Conservation (phyloP, 1,140 invertebrate species). For the Bombus soroeensis region DNA sequence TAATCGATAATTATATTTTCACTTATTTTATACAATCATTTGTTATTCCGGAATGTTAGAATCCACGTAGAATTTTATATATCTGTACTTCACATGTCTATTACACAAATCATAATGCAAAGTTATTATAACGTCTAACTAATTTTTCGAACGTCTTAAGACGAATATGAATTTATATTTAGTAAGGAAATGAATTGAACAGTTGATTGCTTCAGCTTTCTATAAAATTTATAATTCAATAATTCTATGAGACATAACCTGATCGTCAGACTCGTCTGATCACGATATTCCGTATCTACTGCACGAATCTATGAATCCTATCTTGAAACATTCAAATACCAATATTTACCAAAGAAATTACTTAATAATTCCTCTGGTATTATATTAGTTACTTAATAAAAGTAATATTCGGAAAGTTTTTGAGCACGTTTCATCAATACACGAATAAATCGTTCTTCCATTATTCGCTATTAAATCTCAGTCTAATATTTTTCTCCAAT, state of each 20-base stretch:
- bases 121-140: too few relatives aligned
- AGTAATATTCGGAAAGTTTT: neutral
- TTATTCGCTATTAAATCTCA: too few relatives aligned
- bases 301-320: neutral
- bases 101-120: too few relatives aligned
- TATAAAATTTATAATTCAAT: neutral
- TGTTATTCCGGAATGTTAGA: too few relatives aligned
- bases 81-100: too few relatives aligned
- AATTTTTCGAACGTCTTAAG: too few relatives aligned
- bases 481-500: neutral
- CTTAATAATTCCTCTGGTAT: neutral
- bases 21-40: too few relatives aligned
- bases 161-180: too few relatives aligned
- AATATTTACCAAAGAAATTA: neutral
- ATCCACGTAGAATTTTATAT: too few relatives aligned
- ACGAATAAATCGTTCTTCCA: neutral
- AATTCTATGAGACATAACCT: neutral
- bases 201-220: too few relatives aligned
- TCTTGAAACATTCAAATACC: neutral
- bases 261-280: neutral
- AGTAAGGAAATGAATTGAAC: too few relatives aligned
- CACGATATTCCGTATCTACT: neutral
- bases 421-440: neutral
- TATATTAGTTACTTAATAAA: neutral
- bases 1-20: too few relatives aligned